These are phyloP conservation scores for Chromis chromis DNA, from an alignment of 2,797 vertebrate genomes.

Conservation along the genomic window DNA sequence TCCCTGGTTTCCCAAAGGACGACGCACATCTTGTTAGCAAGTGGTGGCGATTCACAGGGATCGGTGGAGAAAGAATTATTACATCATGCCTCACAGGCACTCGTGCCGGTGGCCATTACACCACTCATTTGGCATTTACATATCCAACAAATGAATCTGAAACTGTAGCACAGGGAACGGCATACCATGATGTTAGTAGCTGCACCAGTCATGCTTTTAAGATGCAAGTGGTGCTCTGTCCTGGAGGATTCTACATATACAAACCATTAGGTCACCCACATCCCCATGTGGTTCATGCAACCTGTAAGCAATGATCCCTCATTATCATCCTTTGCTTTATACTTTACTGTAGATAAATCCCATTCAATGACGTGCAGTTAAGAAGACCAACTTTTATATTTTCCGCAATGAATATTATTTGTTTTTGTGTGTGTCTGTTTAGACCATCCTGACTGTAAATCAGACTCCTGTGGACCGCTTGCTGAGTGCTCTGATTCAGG, in stretches of 20 bases:
- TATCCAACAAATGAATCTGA: slow-evolving; percentile 25
- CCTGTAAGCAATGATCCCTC: slow-evolving; percentile 32
- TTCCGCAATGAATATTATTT: neutral
- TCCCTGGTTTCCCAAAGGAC: neutral
- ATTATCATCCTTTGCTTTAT: neutral
- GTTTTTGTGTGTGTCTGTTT: neutral
- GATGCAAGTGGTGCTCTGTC: slow-evolving; percentile 40
- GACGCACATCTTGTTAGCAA: neutral
- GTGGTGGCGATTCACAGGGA: slow-evolving; percentile 67
- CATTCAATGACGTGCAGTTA: too few species aligned
- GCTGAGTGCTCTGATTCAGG: slow-evolving; percentile 50
- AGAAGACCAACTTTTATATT: neutral
- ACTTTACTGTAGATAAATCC: too few species aligned
- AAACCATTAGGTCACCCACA: neutral
- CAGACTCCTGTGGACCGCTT: slow-evolving; percentile 59
- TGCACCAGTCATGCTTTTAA: rapidly evolving
- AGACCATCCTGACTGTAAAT: slow-evolving; percentile 56
- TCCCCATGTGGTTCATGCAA: neutral
- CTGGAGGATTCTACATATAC: slow-evolving; percentile 63
- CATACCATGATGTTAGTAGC: neutral
- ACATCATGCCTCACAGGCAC: rapidly evolving
- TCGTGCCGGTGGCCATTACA: slow-evolving; percentile 3
- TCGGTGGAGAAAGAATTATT: slow-evolving; percentile 55
- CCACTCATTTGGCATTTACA: neutral
- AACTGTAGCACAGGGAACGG: neutral